Evolutionary conservation across 2,888 invertebrate species (phyloP).

Genomic region (Antheraea assamensis): DNA sequence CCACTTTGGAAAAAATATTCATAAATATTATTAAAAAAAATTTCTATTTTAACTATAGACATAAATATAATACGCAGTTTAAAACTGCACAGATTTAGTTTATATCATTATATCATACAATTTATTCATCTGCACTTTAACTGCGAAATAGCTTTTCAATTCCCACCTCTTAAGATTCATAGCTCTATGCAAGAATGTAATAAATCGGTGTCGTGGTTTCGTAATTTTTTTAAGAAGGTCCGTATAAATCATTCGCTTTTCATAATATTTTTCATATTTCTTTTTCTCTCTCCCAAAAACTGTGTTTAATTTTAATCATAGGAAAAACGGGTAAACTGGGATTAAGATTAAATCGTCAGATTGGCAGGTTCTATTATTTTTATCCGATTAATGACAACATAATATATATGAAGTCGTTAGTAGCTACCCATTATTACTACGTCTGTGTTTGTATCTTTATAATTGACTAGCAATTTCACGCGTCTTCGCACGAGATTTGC

Average conservation of each 20-base stretch:
- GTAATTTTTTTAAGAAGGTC: constrained; percentile 46
- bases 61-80: neutral
- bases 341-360: neutral
- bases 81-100: no score
- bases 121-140: neutral
- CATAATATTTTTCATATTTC: constrained; percentile 41
- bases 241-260: constrained; percentile 49
- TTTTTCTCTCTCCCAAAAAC: constrained; percentile 11
- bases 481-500: no score
- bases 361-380: neutral
- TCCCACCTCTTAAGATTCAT: constrained; percentile 7
- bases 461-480: no score
- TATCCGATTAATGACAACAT: neutral
- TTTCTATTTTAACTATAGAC: no score
- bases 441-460: no score
- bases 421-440: no score
- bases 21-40: no score
- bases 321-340: neutral
- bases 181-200: constrained; percentile 33
- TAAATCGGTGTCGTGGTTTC: constrained; percentile 49
- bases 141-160: neutral
- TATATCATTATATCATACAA: neutral
- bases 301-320: constrained; percentile 21
- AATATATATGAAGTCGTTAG: no score
- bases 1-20: no score